A percentile compares a stretch with the other conserved stretches of the same genome.
Evolutionary conservation across 2,888 invertebrate species (phyloP).

Genomic region (Parnassius apollo): DNA sequence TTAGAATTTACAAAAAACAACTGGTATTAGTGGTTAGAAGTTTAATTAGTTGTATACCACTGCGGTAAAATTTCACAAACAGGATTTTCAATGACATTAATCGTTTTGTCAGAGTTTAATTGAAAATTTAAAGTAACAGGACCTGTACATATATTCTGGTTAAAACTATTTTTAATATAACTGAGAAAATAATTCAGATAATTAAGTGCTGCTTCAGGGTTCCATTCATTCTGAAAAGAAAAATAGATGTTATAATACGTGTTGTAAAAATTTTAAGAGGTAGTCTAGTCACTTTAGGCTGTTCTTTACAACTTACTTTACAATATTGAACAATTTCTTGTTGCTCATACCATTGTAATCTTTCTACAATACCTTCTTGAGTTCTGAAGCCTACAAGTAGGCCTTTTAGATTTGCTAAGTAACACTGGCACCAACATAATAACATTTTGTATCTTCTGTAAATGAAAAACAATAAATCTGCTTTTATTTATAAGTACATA

Average conservation of each 20-base stretch:
- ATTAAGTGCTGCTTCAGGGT: conserved; percentile 37
- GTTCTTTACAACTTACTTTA: conserved; percentile 32
- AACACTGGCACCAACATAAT: conserved; percentile 45
- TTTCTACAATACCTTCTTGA: conserved; percentile 41
- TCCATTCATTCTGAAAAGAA: conserved; percentile 43
- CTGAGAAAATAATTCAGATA: conserved; percentile 39
- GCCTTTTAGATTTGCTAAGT: conserved; percentile 41
- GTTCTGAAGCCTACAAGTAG: conserved; percentile 43
- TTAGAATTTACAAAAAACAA: too few species aligned
- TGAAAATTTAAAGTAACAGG: conserved; percentile 38
- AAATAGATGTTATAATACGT: neutral
- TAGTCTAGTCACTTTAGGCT: too few species aligned
- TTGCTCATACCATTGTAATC: conserved; percentile 40
- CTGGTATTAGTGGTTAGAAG: too few species aligned
- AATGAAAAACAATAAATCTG: conserved; percentile 20
- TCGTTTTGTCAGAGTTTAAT: conserved; percentile 33
- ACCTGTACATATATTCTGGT: conserved; percentile 23
- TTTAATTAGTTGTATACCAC: conserved; percentile 36
- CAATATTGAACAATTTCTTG: conserved; percentile 38
- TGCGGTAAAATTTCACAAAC: conserved; percentile 38
- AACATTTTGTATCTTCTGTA: conserved; percentile 43
- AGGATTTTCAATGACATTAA: conserved; percentile 30
- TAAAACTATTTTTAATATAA: conserved; percentile 36
- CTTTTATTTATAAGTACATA: too few species aligned
- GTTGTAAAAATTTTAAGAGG: too few species aligned